Base-by-base conservation (phyloP, 2,797 vertebrate genomes). In the Morus bassanus region DNA sequence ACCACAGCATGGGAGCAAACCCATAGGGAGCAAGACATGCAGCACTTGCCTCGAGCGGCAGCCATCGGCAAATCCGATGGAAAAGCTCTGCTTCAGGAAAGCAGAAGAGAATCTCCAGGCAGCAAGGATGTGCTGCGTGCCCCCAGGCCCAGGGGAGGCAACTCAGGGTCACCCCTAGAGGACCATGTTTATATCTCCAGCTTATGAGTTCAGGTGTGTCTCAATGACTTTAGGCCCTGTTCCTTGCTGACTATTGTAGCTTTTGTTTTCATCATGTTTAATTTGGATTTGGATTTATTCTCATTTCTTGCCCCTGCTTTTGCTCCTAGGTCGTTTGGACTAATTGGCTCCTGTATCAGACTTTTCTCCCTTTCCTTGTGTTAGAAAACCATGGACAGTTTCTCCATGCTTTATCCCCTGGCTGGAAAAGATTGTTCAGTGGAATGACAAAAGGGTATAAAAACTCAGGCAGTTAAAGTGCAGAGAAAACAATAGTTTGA, bases 401-500 rank as follows among this genome's bases (percentile, higher is more conserved):
- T 76, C 87, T 85, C 33, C n/a, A 57, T 0, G 4, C 63, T 76
- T 94, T 83, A 64, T 94, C n/a, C 48, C 7, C 48, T 57, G 43
- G 7, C 72, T 94, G 53, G 57, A 76, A 88, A 95, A 91, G 63
- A 67, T 46, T 80, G 60, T 92, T 89, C 70, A 83, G 72, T 54
- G 30, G 41, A 93, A 94, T 91, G 81, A 95, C 68, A 77, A 94
- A 94, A 77, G 48, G 30, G 24, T 91, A 80, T 89, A 91, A 95
- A 95, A 93, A 74, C 81, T 85, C 77, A 93, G 72, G 67, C 77
- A 85, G 74, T 87, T 95, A 74, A 79, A 89, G 8, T 8, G 23
- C 45, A 79, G 63, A 89, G 88, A 87, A 94, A 94, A 95, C 88
- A 94, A 84, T 56, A 79, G 85, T 64, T 90, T 88, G 88, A 94